Conservation (phyloP, 2,888 invertebrate species). For the Pasiphila rectangulata region DNA sequence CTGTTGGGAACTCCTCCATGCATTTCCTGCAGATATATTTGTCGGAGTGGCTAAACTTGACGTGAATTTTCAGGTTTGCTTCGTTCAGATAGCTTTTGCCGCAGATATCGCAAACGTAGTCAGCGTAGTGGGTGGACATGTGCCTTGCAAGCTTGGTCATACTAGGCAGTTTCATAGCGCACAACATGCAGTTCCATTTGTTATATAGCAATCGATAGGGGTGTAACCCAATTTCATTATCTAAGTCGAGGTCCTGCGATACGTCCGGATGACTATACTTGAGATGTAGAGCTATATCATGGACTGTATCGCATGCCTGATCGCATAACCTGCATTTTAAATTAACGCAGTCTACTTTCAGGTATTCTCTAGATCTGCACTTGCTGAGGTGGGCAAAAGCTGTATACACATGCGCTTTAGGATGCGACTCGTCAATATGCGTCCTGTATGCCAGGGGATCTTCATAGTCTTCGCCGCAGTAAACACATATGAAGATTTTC, state of each 20-base stretch:
- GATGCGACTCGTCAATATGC: constrained; percentile 55
- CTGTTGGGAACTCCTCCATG: constrained; percentile 53
- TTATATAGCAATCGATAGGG: constrained; percentile 57
- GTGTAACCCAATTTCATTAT: constrained; percentile 55
- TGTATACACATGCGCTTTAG: constrained; percentile 50
- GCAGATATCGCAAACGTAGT: constrained; percentile 63
- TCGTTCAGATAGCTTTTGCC: constrained; percentile 57
- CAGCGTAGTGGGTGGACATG: constrained; percentile 59
- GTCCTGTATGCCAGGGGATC: constrained; percentile 55
- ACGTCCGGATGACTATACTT: constrained; percentile 42
- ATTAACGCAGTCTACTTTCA: constrained; percentile 64
- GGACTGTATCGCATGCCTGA: constrained; percentile 43
- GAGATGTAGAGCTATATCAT: constrained; percentile 54
- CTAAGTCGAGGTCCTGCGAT: constrained; percentile 42
- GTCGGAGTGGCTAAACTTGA: constrained; percentile 54
- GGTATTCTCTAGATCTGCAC: constrained; percentile 39
- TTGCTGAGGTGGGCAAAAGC: constrained; percentile 57
- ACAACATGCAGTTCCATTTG: constrained; percentile 57
- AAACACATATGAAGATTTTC: constrained; percentile 61
- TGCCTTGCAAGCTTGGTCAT: constrained; percentile 60
- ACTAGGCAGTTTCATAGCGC: constrained; percentile 53
- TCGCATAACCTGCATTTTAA: constrained; percentile 58
- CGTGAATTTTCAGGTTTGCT: constrained; percentile 58
- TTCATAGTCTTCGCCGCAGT: constrained; percentile 61
- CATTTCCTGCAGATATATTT: constrained; percentile 60